Conservation (phyloP, 64 coral and sea anemone species). For the Cladopsammia gracilis region DNA sequence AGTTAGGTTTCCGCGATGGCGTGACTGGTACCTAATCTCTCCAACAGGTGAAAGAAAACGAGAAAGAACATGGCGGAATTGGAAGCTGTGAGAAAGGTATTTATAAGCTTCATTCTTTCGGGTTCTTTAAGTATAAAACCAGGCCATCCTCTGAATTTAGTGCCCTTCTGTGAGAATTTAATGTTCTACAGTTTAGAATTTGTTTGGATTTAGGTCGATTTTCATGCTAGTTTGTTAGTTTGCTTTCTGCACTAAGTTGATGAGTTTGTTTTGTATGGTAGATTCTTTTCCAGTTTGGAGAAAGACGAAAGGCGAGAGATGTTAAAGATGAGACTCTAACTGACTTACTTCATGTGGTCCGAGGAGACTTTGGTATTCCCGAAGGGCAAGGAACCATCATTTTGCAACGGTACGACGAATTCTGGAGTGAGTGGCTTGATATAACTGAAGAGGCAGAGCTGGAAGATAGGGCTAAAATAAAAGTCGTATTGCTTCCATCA, state of each 20-base stretch:
- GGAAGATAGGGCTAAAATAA: conserved; percentile 9
- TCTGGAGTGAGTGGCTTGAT: conserved; percentile 25
- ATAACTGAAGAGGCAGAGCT: conserved; percentile 8
- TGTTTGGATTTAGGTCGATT: conserved; percentile 31
- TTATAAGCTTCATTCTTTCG: too few relatives aligned
- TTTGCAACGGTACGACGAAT: conserved; percentile 37
- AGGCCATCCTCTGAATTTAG: too few relatives aligned
- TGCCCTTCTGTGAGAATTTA: too few relatives aligned
- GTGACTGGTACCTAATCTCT: too few relatives aligned
- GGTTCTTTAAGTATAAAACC: too few relatives aligned
- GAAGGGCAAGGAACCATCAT: conserved; percentile 16
- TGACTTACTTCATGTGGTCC: conserved; percentile 29
- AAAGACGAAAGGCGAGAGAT: too few relatives aligned
- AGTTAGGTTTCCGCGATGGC: too few relatives aligned
- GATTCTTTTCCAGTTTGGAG: conserved; percentile 27
- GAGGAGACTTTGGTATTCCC: conserved; percentile 33
- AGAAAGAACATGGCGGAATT: neutral
- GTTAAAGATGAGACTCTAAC: conserved; percentile 13
- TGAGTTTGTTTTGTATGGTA: conserved; percentile 32
- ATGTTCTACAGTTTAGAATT: too few relatives aligned
- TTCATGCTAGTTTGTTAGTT: conserved; percentile 13
- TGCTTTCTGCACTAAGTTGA: conserved; percentile 5
- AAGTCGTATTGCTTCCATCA: neutral
- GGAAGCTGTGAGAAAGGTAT: neutral
- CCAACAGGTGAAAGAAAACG: neutral